A percentile compares a stretch with the other conserved stretches of the same genome.
Conservation (phyloP, 2,113 vertebrate genomes). For the Guaruba guarouba region DNA sequence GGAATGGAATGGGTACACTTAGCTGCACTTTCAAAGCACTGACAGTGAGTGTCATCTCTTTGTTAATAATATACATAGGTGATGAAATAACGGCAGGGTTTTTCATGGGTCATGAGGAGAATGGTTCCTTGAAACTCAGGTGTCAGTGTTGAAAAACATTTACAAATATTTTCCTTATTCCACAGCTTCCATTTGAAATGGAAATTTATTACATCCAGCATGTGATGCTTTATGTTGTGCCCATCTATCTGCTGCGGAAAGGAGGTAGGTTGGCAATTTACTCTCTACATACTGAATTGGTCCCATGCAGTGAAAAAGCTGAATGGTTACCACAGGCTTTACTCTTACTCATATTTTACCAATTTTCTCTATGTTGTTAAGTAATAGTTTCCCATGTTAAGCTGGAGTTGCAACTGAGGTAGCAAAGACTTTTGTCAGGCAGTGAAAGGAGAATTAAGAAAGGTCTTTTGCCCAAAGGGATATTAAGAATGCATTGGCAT, state of each 20-base stretch:
- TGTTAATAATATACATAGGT: neutral
- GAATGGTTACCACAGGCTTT: neutral
- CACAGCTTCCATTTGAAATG: slow-evolving; percentile 93
- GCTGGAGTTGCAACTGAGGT: neutral
- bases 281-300: accelerated
- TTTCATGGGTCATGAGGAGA: neutral
- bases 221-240: slow-evolving; percentile 94
- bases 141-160: neutral
- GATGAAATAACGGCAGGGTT: neutral
- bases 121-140: neutral
- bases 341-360: neutral
- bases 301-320: neutral
- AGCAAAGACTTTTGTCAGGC: neutral
- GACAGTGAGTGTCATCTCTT: neutral
- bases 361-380: neutral
- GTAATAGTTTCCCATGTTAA: neutral
- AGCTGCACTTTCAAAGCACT: neutral
- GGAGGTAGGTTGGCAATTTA: slow-evolving; percentile 82
- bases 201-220: slow-evolving; percentile 99
- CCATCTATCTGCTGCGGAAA: slow-evolving; percentile 93
- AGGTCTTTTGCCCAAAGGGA: neutral
- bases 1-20: neutral
- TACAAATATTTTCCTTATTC: slow-evolving; percentile 45
- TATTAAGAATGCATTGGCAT: neutral
- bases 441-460: neutral